Base-by-base conservation (phyloP, 2,797 vertebrate genomes). In the Miichthys miiuy region DNA sequence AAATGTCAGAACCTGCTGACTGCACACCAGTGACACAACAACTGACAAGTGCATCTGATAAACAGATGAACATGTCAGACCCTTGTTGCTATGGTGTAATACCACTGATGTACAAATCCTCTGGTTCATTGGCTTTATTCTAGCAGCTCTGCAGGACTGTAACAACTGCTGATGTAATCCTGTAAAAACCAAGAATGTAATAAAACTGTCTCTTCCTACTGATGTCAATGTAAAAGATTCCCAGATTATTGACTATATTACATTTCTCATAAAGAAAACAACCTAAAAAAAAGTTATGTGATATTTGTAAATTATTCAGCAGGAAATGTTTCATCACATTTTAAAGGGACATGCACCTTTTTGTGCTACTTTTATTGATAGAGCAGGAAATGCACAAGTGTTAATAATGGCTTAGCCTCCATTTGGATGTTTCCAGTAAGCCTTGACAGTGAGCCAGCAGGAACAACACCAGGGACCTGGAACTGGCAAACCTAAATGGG, bases 31-130 rank as follows among this genome's bases (percentile, higher is more conserved):
- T 68, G 64, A 60, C 72, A 72, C 73, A 81, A 69, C 68, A 76
- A 79, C 61, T 55, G 80, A 75, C 67, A 79, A 76, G 73, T 73
- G 52, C 66, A 81, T 82, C 67, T 79, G 82, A 91, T 84, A 68
- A 88, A 80, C 83, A 91, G 74, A 87, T 85, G 80, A 71, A 70
- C 76, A 60, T 81, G 87, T 89, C 75, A 83, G 73, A 54, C 11
- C 18, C 30, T 68, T 48, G 56, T 47, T 69, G 71, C 67, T 68
- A 50, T 38, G 42, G 47, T 47, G 66, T 18, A 48, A 78, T 47
- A 38, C 62, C 48, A 38, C 65, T 80, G 60, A 81, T 62, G 50
- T 69, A 48, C 54, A 87, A 68, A 87, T 23, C 20, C 51, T 54
- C 9, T 16, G 65, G 44, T 66, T 83, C 63, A 21, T n/a, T 74